Evolutionary conservation across 2,888 invertebrate genomes (phyloP).

Genomic region (Uropetala carovei): DNA sequence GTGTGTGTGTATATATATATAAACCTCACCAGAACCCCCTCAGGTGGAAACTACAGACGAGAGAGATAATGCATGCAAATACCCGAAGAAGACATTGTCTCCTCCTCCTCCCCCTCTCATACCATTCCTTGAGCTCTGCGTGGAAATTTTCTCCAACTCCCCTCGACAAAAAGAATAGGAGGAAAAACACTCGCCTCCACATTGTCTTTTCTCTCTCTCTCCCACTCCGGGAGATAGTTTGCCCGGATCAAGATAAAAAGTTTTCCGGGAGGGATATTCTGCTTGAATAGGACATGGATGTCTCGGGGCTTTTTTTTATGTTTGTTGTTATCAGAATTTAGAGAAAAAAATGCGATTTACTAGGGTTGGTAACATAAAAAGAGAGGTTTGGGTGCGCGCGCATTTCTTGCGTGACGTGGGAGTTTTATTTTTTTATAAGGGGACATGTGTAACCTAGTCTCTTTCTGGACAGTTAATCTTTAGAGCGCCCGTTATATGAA

Average conservation of each 20-base stretch:
- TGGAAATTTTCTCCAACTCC: not conserved
- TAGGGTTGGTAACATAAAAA: not conserved
- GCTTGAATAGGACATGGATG: not conserved
- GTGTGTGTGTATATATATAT: not conserved
- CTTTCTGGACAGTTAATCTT: too few relatives aligned
- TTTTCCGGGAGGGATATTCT: not conserved
- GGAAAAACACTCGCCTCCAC: not conserved
- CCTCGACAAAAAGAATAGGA: not conserved
- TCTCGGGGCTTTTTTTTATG: not conserved
- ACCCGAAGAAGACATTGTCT: not conserved
- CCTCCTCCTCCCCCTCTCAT: too few relatives aligned
- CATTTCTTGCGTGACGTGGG: not conserved
- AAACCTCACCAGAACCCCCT: not conserved
- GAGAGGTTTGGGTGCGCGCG: not conserved
- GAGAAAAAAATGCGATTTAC: not conserved
- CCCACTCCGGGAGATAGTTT: not conserved
- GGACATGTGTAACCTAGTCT: too few relatives aligned
- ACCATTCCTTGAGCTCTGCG: not conserved
- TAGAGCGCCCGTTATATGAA: too few relatives aligned
- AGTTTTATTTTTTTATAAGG: not conserved
- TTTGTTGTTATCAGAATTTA: not conserved
- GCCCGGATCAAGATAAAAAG: conserved; percentile 7
- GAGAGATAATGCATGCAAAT: not conserved
- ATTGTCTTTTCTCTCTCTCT: not conserved
- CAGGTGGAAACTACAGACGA: not conserved